A percentile compares a stretch with the other conserved stretches of the same genome.
phyloP scores from a whole-genome alignment of 64 coral and sea anemone genomes.

The Hydrozoanthus tunicans region DNA sequence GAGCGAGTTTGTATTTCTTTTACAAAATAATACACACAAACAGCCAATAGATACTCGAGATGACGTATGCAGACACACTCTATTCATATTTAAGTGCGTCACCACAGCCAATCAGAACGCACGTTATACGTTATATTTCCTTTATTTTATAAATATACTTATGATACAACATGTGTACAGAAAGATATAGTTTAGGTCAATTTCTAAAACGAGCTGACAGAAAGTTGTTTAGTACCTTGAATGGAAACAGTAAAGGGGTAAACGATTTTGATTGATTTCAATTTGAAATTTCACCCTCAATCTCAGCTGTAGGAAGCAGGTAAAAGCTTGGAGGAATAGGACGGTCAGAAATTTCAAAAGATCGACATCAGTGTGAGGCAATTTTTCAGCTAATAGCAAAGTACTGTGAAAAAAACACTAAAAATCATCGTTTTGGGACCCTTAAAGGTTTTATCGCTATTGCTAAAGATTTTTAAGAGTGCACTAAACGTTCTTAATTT shows the following conservation, averaged over 20 bases:
- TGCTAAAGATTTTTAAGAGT: neutral
- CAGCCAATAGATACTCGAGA: too few relatives aligned
- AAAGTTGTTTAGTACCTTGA: neutral
- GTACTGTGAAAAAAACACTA: neutral
- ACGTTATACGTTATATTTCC: too few relatives aligned
- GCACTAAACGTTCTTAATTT: too few relatives aligned
- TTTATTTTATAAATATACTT: too few relatives aligned
- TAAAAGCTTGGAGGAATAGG: neutral
- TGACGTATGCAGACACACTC: too few relatives aligned
- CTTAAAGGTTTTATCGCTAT: neutral
- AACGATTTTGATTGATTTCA: conserved; percentile 28
- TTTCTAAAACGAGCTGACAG: neutral
- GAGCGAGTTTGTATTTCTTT: too few relatives aligned
- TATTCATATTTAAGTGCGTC: too few relatives aligned
- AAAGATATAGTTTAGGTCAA: neutral
- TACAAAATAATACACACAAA: too few relatives aligned
- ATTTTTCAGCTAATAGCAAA: neutral
- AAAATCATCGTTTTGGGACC: neutral
- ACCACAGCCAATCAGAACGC: too few relatives aligned
- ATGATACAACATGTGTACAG: neutral
- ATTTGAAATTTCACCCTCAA: conserved; percentile 2
- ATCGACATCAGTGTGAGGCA: neutral
- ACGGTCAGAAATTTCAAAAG: neutral
- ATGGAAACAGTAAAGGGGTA: neutral
- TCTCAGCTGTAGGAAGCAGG: neutral